These are phyloP conservation scores for Myotis vivesi DNA, from an alignment of 2,797 vertebrate species.

Conservation along the genomic window DNA sequence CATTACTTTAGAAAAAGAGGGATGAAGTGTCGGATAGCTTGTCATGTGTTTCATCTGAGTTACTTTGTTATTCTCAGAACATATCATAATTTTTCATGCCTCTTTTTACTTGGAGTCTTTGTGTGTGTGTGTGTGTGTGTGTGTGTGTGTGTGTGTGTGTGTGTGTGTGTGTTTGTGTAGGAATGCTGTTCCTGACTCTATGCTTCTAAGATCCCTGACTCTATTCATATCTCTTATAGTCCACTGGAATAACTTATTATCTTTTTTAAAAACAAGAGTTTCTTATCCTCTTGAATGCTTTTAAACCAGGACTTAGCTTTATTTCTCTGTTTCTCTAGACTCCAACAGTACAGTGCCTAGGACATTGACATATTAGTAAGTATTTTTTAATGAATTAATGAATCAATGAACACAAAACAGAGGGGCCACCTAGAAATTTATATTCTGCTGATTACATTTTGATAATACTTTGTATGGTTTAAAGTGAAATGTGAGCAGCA, in stretches of 20 bases:
- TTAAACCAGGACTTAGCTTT: background rate
- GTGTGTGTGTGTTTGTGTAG: background rate
- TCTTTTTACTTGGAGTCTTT: background rate
- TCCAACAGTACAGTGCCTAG: background rate
- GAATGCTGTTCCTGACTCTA: background rate
- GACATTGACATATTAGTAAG: slow-evolving; percentile 40
- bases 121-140: background rate
- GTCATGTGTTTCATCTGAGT: background rate
- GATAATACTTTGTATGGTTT: slow-evolving; percentile 46
- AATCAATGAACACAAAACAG: slow-evolving; percentile 35
- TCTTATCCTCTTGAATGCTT: background rate
- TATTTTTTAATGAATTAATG: slow-evolving; percentile 47
- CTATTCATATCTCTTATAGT: background rate
- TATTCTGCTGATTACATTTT: slow-evolving; percentile 36
- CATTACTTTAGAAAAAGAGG: background rate
- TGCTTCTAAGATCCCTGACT: background rate
- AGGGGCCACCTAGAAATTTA: slow-evolving; percentile 1
- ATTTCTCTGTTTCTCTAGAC: background rate
- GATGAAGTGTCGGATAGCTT: background rate
- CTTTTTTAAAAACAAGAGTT: background rate
- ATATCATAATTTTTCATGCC: background rate
- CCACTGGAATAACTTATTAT: background rate
- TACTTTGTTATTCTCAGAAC: background rate
- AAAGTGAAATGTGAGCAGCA: slow-evolving; percentile 60
- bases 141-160: background rate